Evolutionary conservation across 1,140 invertebrate genomes (phyloP).

Genomic region (Drosophila oshimai): DNA sequence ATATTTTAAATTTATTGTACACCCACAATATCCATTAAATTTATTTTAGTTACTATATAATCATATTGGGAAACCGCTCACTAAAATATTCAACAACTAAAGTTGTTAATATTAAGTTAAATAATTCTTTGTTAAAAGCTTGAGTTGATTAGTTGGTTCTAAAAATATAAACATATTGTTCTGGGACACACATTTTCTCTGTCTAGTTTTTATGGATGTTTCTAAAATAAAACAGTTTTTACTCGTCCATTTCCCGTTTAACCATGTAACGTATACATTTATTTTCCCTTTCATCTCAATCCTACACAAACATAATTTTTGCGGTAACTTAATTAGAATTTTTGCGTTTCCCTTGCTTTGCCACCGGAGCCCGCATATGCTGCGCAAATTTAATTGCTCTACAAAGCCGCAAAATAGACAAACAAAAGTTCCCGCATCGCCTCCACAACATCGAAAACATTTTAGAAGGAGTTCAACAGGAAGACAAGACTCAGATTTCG

Average conservation of each 20-base stretch:
- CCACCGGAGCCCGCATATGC: conserved; percentile 59
- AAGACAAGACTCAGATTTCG: conserved; percentile 47
- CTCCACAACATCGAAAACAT: not conserved
- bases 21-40: too few relatives aligned
- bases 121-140: too few relatives aligned
- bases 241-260: not conserved
- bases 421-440: conserved; percentile 30
- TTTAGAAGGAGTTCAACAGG: conserved; percentile 20
- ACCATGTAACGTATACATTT: not conserved
- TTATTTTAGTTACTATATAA: too few relatives aligned
- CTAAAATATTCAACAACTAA: too few relatives aligned
- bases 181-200: too few relatives aligned
- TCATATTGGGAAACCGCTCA: too few relatives aligned
- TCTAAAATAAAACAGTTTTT: not conserved
- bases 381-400: conserved; percentile 72
- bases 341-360: conserved; percentile 3
- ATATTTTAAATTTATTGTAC: too few relatives aligned
- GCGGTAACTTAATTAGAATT: conserved; percentile 30
- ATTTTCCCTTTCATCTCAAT: conserved; percentile 5
- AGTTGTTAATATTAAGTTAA: too few relatives aligned
- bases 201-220: too few relatives aligned
- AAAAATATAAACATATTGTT: too few relatives aligned
- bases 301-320: conserved; percentile 21
- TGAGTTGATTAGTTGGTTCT: too few relatives aligned
- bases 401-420: conserved; percentile 77